phyloP scores from a whole-genome alignment of 2,113 vertebrate species.

The Muscicapa adusta region DNA sequence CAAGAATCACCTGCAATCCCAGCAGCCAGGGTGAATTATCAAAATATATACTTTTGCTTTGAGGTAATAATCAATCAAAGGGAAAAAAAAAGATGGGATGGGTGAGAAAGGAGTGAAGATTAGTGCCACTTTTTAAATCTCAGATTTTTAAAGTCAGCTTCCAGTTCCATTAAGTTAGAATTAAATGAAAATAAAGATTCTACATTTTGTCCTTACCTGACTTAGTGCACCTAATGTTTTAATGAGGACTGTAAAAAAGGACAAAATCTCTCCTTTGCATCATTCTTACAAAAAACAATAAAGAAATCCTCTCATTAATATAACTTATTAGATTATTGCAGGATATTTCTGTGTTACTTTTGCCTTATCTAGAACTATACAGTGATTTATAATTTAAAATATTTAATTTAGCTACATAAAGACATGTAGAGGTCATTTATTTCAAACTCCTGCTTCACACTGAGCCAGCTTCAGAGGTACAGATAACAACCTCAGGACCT shows the following conservation, averaged over 20 bases:
- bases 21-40: not conserved
- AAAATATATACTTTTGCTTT: not conserved
- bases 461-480: not conserved
- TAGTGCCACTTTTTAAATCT: not conserved
- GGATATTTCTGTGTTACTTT: not conserved
- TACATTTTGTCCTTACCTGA: not conserved
- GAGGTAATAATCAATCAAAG: not conserved
- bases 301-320: not conserved
- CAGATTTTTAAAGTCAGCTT: not conserved
- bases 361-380: not conserved
- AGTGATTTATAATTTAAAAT: not conserved
- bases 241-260: not conserved
- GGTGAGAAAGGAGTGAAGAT: not conserved
- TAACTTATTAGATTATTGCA: not conserved
- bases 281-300: not conserved
- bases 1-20: not conserved
- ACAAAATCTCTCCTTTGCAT: not conserved
- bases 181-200: not conserved
- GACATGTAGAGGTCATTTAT: not conserved
- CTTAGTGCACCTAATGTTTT: not conserved
- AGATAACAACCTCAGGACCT: not conserved
- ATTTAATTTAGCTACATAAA: not conserved
- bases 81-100: not conserved
- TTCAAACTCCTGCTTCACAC: not conserved
- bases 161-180: not conserved